A percentile compares a stretch with the other conserved stretches of the same genome.
Evolutionary conservation across 2,888 invertebrate genomes (phyloP).

Genomic region (Lasioglossum calceatum): DNA sequence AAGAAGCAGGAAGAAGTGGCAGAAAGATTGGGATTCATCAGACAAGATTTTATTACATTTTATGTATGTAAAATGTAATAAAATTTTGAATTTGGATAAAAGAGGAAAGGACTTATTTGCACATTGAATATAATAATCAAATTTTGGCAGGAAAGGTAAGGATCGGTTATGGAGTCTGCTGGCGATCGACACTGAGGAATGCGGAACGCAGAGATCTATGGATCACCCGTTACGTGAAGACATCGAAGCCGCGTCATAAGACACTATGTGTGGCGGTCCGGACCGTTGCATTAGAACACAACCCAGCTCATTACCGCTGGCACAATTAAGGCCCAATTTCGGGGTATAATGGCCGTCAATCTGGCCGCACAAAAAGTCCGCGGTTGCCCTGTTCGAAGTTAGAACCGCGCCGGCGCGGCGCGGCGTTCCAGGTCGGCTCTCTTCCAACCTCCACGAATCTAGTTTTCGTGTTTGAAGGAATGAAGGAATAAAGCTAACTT

Average conservation of each 20-base stretch:
- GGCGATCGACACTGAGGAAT: not conserved
- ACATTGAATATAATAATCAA: not conserved
- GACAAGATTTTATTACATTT: too few species aligned
- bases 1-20: too few species aligned
- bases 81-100: too few species aligned
- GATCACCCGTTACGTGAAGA: slow-evolving; percentile 76
- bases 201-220: not conserved
- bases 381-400: slow-evolving; percentile 58
- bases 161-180: not conserved
- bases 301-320: slow-evolving; percentile 81
- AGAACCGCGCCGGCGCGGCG: slow-evolving; percentile 68
- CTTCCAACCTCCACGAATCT: slow-evolving; percentile 56
- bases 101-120: too few species aligned
- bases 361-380: slow-evolving; percentile 79
- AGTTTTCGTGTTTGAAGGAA: slow-evolving; percentile 19
- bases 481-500: too few species aligned
- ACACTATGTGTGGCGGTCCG: slow-evolving; percentile 65
- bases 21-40: too few species aligned
- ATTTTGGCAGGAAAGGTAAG: not conserved
- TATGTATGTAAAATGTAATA: too few species aligned
- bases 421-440: slow-evolving; percentile 67
- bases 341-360: slow-evolving; percentile 82
- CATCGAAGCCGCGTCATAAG: slow-evolving; percentile 57
- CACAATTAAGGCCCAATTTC: slow-evolving; percentile 84
- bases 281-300: slow-evolving; percentile 81